phyloP scores from a whole-genome alignment of 2,113 vertebrate genomes.

The Cnemophilus loriae region DNA sequence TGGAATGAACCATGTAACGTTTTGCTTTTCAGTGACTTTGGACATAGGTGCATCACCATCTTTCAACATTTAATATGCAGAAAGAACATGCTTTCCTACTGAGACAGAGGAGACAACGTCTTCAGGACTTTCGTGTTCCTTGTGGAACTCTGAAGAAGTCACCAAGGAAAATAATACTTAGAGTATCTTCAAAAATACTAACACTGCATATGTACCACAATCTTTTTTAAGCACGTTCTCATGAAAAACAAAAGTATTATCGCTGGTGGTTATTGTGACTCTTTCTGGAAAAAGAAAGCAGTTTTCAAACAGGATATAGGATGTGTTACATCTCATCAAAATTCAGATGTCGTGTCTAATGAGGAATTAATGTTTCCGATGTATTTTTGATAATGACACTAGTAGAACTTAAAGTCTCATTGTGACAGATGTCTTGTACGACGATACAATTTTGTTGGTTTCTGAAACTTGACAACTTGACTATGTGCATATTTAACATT shows the following conservation, averaged over 20 bases:
- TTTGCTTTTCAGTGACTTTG: not conserved
- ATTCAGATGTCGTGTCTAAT: not conserved
- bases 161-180: not conserved
- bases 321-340: not conserved
- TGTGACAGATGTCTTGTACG: not conserved
- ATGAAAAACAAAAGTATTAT: not conserved
- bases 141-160: slow-evolving; percentile 22
- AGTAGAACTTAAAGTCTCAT: not conserved
- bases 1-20: not conserved
- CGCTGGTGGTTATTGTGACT: not conserved
- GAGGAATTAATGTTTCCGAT: not conserved
- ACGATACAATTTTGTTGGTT: not conserved
- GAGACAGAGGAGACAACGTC: not conserved
- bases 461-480: not conserved
- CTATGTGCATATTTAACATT: not conserved
- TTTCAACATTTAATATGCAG: not conserved
- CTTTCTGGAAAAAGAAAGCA: not conserved
- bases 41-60: not conserved
- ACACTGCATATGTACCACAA: not conserved
- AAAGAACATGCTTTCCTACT: not conserved
- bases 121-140: not conserved
- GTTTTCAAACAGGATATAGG: not conserved
- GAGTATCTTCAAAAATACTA: not conserved
- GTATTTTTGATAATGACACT: not conserved
- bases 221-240: slow-evolving; percentile 30